Base-by-base conservation (phyloP, 2,888 invertebrate species). In the Phlogophora meticulosa region DNA sequence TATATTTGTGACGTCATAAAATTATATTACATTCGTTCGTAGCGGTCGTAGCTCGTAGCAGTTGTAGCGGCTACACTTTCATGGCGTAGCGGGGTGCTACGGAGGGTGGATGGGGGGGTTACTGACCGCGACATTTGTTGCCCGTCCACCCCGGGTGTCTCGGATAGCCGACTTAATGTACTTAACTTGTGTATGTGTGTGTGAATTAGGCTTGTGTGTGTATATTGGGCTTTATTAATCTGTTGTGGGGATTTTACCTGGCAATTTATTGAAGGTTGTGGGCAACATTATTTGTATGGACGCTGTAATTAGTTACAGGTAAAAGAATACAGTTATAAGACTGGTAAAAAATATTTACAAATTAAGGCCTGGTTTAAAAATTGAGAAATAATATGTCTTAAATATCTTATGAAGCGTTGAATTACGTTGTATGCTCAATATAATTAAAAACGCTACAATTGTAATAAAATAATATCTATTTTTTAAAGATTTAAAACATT, bases 71-170 rank as follows among this genome's bases (percentile, higher is more conserved):
- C 88, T 85, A 84, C 84, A 85, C 73, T 82, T 74, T 73, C 81
- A 82, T 83, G 74, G 78, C 78, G 82, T 76, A 81, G 80, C 49
- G 70, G 80, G 81, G 84, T 81, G 81, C 76, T 77, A 82, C 64
- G 81, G 64, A 65, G 87, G 87, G 88, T 66, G 80, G 60, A 75
- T 61, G 63, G 87, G 88, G 88, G 87, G 86, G 71, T 87, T 79
- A 90, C 90, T 94, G 94, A 94, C 94, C 94, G 94, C 94, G 92
- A 94, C 94, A 94, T 94, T 94, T 93, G 94, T 94, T 90, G 91
- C 91, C 88, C 87, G 92, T 92, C 91, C 88, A 84, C 90, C 92
- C 89, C 84, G 75, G 76, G 80, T 76, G 84, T 82, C 84, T 85
- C 82, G 83, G 80, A 84, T 86, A 84, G 80, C 70, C 81, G 78